Base-by-base conservation (phyloP, 2,888 invertebrate species). In the Lasius fuliginosus region DNA sequence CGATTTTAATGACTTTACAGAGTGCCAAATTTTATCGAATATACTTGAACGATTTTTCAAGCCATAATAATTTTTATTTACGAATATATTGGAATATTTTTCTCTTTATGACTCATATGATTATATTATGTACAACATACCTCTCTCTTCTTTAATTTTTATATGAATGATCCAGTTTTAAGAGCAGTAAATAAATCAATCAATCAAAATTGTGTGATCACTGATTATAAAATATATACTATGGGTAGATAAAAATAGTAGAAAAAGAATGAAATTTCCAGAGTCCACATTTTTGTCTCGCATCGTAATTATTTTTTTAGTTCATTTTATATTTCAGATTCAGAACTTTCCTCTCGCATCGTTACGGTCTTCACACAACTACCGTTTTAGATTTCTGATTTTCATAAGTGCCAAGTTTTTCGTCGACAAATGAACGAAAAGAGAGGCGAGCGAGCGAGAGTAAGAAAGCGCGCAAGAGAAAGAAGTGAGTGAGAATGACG, bases 331-430 rank as follows among this genome's bases (percentile, higher is more conserved):
- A 12, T 62, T 5, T 11, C 42, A 42, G 1, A 53, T 53, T 53
- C n/a, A 27, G 8, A 53, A 33, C 1, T 53, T 27, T 56, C 2
- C 30, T 40, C 15, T n/a, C 42, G 53, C 79, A 62, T 81, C 79
- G 79, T 81, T 81, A 73, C 79, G 75, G 49, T 81, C 23, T 79
- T 69, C n/a, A 8, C 46, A n/a, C n/a, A 53, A n/a, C 46, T 81
- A 46, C 18, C 60, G 42, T 23, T 79, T 69, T 71, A 71, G n/a
- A 58, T 33, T 79, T 81, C 9, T 73, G 60, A 74, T 46, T 74
- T 74, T 81, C 46, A 36, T 81, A 81, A 81, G 79, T 81, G 74
- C 79, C 79, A 81, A 81, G 75, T 60, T 74, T 71, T 81, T 71
- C 12, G 46, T 81, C 42, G 33, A 77, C 27, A 65, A 49, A 23